Conservation (phyloP, 2,113 vertebrate species). For the Capra hircus region DNA sequence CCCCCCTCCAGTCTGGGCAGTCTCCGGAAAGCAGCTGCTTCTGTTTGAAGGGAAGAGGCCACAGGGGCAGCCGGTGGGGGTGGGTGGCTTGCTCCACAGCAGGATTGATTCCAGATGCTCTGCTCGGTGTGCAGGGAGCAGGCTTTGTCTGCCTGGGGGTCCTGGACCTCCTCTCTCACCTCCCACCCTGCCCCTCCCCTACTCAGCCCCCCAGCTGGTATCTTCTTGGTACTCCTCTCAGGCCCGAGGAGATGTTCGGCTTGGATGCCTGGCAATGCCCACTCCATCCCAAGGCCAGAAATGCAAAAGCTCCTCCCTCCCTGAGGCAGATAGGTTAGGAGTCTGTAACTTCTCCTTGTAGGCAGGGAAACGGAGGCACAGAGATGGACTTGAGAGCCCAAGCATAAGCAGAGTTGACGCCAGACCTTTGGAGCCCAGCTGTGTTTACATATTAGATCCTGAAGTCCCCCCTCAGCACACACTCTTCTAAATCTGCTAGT, state of each 20-base stretch:
- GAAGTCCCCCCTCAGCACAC: not conserved
- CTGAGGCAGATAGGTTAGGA: not conserved
- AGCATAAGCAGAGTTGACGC: not conserved
- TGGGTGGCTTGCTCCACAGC: not conserved
- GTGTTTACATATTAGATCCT: not conserved
- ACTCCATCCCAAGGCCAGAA: not conserved
- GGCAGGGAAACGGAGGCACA: not conserved
- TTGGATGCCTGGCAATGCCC: not conserved
- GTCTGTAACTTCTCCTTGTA: not conserved
- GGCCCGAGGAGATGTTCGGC: not conserved
- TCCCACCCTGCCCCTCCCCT: not conserved
- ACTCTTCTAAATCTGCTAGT: not conserved
- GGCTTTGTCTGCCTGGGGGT: constrained; percentile 52
- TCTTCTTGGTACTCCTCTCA: not conserved
- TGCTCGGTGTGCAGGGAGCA: not conserved
- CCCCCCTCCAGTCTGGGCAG: not conserved
- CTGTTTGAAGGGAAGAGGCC: not conserved
- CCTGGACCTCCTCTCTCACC: not conserved
- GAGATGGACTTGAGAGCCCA: not conserved
- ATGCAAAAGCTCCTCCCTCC: not conserved
- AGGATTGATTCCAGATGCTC: constrained; percentile 66
- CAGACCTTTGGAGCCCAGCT: not conserved
- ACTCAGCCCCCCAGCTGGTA: not conserved
- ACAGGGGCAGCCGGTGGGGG: not conserved
- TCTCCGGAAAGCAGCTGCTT: not conserved